These are phyloP conservation scores for Thaleichthys pacificus DNA, from an alignment of 2,797 vertebrate genomes.

Conservation along the genomic window DNA sequence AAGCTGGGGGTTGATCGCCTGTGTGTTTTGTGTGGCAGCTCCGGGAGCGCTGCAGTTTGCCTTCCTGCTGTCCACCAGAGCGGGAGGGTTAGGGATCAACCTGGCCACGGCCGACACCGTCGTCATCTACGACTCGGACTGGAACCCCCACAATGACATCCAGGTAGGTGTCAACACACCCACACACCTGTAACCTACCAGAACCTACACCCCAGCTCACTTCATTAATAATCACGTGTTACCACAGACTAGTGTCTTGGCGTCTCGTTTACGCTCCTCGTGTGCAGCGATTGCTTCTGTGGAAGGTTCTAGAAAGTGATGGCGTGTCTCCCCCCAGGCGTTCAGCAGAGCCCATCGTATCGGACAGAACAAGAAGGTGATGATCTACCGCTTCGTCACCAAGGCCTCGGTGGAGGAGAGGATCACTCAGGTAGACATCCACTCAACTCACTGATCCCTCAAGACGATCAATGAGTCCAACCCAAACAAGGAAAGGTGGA, in stretches of 20 bases:
- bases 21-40: slow-evolving; percentile 66
- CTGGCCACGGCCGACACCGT: slow-evolving; percentile 98
- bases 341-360: slow-evolving; percentile 98
- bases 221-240: too few species aligned
- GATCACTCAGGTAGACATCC: slow-evolving; percentile 82
- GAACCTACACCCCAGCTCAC: background rate
- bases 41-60: slow-evolving; percentile 97
- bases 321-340: slow-evolving; percentile 71
- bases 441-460: too few species aligned
- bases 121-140: slow-evolving; percentile 97
- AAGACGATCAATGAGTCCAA: too few species aligned
- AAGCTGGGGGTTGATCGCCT: background rate
- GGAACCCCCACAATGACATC: slow-evolving; percentile 99
- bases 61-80: slow-evolving; percentile 95
- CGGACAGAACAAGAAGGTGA: slow-evolving; percentile 97
- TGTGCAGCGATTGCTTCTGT: background rate
- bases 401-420: slow-evolving; percentile 96
- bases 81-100: slow-evolving; percentile 96
- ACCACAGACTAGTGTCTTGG: too few species aligned
- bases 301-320: background rate
- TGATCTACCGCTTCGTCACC: slow-evolving; percentile 99
- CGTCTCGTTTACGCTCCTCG: too few species aligned
- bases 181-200: too few species aligned
- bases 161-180: slow-evolving; percentile 73
- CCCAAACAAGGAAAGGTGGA: too few species aligned